A percentile compares a stretch with the other conserved stretches of the same genome.
Conservation (phyloP, 2,888 invertebrate species). For the Vanessa cardui region DNA sequence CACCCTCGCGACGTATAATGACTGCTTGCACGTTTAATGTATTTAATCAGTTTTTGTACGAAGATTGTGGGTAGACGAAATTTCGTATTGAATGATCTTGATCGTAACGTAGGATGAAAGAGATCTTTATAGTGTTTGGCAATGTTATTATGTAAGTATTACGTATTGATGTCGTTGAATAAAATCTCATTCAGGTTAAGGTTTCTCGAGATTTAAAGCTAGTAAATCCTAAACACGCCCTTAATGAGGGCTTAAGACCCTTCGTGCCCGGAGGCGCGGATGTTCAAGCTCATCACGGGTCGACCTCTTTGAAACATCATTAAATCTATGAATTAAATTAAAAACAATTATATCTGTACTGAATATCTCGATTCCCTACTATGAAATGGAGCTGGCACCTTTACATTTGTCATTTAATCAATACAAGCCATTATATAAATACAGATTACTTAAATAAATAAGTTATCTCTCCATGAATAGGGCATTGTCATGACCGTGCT, state of each 20-base stretch:
- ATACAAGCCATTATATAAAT: too few species aligned
- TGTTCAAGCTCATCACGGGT: slow-evolving; percentile 69
- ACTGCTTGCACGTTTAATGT: slow-evolving; percentile 34
- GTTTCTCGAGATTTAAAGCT: slow-evolving; percentile 56
- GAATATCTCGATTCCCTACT: neutral
- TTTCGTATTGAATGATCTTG: neutral
- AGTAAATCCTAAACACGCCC: slow-evolving; percentile 67
- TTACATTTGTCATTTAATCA: too few species aligned
- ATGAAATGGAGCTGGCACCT: too few species aligned
- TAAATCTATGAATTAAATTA: slow-evolving; percentile 55
- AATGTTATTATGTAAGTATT: slow-evolving; percentile 36
- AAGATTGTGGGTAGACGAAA: neutral
- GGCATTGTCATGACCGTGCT: too few species aligned
- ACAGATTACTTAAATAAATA: too few species aligned
- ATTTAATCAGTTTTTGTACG: slow-evolving; percentile 22
- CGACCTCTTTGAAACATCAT: slow-evolving; percentile 72
- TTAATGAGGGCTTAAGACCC: slow-evolving; percentile 70
- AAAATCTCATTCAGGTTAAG: slow-evolving; percentile 56
- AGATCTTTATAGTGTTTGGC: neutral
- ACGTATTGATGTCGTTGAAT: slow-evolving; percentile 47
- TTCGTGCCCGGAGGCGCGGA: slow-evolving; percentile 70
- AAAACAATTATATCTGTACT: slow-evolving; percentile 47
- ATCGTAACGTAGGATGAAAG: neutral
- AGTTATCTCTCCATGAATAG: too few species aligned
- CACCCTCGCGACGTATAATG: slow-evolving; percentile 38